A percentile compares a stretch with the other conserved stretches of the same genome.
Conservation (phyloP, 2,888 invertebrate genomes). For the Lasioglossum morio region DNA sequence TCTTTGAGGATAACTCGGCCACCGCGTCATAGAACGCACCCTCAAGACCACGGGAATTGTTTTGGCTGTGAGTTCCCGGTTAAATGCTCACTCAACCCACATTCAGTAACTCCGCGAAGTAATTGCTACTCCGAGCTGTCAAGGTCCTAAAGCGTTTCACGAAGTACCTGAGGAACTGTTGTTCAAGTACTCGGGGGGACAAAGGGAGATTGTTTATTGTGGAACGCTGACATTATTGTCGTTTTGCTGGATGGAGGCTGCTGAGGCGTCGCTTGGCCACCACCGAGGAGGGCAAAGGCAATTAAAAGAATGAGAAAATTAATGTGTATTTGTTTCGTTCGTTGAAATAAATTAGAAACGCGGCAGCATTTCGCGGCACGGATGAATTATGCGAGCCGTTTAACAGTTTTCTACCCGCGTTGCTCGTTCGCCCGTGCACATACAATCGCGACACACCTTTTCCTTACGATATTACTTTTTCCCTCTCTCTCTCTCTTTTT, state of each 20-base stretch:
- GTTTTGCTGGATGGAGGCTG: neutral
- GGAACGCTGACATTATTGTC: constrained; percentile 30
- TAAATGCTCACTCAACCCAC: constrained; percentile 68
- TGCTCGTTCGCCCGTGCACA: neutral
- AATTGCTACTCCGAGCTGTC: constrained; percentile 68
- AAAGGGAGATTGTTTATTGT: constrained; percentile 47
- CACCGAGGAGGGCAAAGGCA: neutral
- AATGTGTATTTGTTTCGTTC: neutral
- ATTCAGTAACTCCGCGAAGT: constrained; percentile 61
- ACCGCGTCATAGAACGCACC: constrained; percentile 37
- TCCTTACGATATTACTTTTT: neutral
- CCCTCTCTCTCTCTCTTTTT: neutral
- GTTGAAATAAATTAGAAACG: constrained; percentile 6
- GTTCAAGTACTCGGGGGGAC: constrained; percentile 40
- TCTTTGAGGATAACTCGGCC: constrained; percentile 40
- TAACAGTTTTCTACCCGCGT: neutral
- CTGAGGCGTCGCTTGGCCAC: neutral
- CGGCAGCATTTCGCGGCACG: neutral
- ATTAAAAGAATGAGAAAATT: neutral
- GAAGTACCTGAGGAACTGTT: constrained; percentile 45
- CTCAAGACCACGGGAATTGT: constrained; percentile 63
- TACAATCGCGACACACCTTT: neutral
- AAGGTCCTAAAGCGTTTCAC: constrained; percentile 51
- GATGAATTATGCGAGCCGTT: neutral
- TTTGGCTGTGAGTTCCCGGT: constrained; percentile 55